phyloP scores from a whole-genome alignment of 2,113 vertebrate species.

The Typhlomys cinereus region DNA sequence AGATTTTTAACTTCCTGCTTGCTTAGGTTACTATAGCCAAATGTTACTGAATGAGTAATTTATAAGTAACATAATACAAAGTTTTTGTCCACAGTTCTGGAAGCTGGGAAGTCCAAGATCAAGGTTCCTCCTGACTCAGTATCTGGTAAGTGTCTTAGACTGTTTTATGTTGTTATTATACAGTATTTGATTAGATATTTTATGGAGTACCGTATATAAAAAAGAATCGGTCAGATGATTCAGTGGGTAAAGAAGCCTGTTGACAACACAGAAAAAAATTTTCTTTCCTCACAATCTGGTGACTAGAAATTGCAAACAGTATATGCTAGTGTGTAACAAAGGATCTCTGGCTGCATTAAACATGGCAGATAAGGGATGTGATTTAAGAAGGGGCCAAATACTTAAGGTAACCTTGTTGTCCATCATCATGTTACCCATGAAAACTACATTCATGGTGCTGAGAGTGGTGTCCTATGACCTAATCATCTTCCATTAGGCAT shows the following conservation, averaged over 20 bases:
- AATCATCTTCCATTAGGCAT: not conserved
- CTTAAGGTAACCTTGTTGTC: not conserved
- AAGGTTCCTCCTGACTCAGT: not conserved
- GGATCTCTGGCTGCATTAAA: not conserved
- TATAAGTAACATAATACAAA: not conserved
- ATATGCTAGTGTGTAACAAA: not conserved
- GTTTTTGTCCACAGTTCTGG: not conserved
- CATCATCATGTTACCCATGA: not conserved
- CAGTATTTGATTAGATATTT: not conserved
- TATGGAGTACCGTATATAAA: not conserved
- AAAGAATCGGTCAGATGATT: not conserved
- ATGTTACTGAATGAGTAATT: not conserved
- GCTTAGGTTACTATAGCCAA: not conserved
- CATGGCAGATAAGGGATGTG: not conserved
- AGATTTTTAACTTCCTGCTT: not conserved
- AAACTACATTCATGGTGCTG: not conserved
- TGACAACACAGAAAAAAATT: not conserved
- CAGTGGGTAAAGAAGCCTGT: too few species aligned
- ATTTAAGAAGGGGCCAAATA: not conserved
- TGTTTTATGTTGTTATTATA: not conserved
- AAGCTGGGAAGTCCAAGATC: conserved; percentile 12
- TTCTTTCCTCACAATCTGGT: not conserved
- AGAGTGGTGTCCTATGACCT: not conserved
- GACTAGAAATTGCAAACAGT: not conserved
- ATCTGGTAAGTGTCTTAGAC: not conserved